Conservation (phyloP, 2,888 invertebrate species). For the Prosopocoilus inquinatus region DNA sequence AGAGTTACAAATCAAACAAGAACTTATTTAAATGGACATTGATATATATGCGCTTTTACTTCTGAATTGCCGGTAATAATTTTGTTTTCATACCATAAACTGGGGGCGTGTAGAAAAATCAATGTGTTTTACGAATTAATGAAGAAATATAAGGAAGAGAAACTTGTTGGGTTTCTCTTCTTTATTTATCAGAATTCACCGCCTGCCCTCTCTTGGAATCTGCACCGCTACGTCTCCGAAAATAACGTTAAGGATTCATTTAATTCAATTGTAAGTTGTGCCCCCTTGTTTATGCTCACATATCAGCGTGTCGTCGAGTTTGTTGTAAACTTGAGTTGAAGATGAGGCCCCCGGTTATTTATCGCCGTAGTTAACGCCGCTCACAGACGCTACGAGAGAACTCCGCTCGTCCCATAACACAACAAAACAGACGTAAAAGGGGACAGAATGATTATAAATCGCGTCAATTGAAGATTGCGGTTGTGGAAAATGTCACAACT, state of each 20-base stretch:
- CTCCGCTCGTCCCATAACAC: not conserved
- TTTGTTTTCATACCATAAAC: too few species aligned
- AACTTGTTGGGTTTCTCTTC: too few species aligned
- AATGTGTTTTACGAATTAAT: too few species aligned
- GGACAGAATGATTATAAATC: conserved; percentile 18
- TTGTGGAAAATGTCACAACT: conserved; percentile 16
- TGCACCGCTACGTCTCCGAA: too few species aligned
- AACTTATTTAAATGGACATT: too few species aligned
- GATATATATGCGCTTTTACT: too few species aligned
- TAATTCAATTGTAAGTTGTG: conserved; percentile 13
- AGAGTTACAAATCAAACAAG: too few species aligned
- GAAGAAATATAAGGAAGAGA: too few species aligned
- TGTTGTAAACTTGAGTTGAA: conserved; percentile 6
- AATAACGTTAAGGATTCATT: conserved; percentile 1
- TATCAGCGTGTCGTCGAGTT: conserved; percentile 1
- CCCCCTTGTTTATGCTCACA: conserved; percentile 12
- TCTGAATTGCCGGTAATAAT: too few species aligned
- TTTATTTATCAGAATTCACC: too few species aligned
- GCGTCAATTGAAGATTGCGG: conserved; percentile 20
- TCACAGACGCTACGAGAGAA: not conserved
- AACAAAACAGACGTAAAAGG: conserved; percentile 6
- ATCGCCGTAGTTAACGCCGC: conserved; percentile 7
- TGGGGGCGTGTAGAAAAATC: too few species aligned
- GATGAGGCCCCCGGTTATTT: conserved; percentile 17
- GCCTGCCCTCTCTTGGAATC: too few species aligned